These are phyloP conservation scores for Notothenia coriiceps DNA, from an alignment of 2,113 vertebrate genomes.

Conservation along the genomic window DNA sequence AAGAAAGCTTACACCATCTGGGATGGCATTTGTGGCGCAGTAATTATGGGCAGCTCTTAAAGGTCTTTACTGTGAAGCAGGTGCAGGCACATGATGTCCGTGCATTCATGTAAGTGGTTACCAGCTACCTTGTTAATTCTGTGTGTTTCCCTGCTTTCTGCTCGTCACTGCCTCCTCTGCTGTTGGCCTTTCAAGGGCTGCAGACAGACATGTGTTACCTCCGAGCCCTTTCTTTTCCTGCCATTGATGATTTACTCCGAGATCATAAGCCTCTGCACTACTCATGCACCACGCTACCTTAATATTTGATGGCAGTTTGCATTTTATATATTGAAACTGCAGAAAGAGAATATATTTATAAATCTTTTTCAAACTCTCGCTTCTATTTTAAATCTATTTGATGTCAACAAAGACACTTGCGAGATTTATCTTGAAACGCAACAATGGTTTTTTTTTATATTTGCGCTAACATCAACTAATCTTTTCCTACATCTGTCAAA, in stretches of 20 bases:
- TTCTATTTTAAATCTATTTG: conserved; percentile 16
- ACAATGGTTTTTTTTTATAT: conserved; percentile 21
- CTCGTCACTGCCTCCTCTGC: neutral
- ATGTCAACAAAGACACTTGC: neutral
- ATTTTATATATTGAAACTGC: neutral
- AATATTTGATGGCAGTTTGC: neutral
- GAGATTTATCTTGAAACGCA: conserved; percentile 4
- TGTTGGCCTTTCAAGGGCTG: neutral
- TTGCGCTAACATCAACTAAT: conserved; percentile 33
- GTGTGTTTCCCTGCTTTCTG: neutral
- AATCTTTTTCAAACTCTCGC: neutral
- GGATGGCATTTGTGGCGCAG: conserved; percentile 17
- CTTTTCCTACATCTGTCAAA: conserved; percentile 35
- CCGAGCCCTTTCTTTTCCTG: neutral
- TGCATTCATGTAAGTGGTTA: conserved; percentile 20
- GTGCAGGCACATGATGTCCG: neutral
- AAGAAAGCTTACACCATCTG: conserved; percentile 36
- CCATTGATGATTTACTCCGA: neutral
- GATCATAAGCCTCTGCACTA: neutral
- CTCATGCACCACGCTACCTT: neutral
- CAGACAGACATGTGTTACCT: conserved; percentile 2
- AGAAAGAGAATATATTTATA: neutral
- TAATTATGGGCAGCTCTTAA: conserved; percentile 34
- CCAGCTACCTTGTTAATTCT: conserved; percentile 20
- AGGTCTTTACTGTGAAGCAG: conserved; percentile 36